A percentile compares a stretch with the other conserved stretches of the same genome.
Conservation (phyloP, 1,140 invertebrate genomes). For the Uloborus diversus region DNA sequence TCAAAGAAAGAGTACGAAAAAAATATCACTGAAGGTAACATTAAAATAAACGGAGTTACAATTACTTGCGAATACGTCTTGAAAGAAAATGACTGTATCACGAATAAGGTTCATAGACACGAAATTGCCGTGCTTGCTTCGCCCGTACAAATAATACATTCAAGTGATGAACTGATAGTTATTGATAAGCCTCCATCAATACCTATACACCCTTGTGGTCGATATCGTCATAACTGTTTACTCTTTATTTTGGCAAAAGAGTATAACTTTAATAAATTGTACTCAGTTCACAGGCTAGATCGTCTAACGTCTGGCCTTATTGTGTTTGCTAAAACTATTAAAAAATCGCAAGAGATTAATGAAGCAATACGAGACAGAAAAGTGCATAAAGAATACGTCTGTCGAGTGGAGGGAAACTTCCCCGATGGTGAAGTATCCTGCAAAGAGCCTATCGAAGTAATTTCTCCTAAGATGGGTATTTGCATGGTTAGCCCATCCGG, state of each 20-base stretch:
- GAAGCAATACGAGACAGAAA: conserved; percentile 90
- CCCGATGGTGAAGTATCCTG: conserved; percentile 87
- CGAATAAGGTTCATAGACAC: conserved; percentile 76
- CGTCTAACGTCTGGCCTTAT: conserved; percentile 78
- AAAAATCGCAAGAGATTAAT: conserved; percentile 91
- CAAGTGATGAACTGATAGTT: conserved; percentile 97
- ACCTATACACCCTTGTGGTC: conserved; percentile 96
- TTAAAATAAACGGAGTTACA: conserved; percentile 94
- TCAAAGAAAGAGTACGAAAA: conserved; percentile 85
- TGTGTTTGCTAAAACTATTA: conserved; percentile 90
- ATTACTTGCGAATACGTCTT: conserved; percentile 89
- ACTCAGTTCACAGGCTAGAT: conserved; percentile 70
- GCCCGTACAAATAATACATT: conserved; percentile 93
- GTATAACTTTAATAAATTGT: conserved; percentile 69
- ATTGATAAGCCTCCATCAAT: conserved; percentile 99
- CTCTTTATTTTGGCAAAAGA: conserved; percentile 97
- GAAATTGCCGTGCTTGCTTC: conserved; percentile 69
- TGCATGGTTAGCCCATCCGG: conserved; percentile 87
- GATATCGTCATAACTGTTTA: conserved; percentile 95
- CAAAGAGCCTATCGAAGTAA: conserved; percentile 89
- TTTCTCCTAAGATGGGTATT: conserved; percentile 95
- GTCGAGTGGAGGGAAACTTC: conserved; percentile 95
- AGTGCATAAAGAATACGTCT: conserved; percentile 96
- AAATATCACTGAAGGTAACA: conserved; percentile 72
- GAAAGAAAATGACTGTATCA: conserved; percentile 92